Percentiles rank a stretch among this genome's conserved stretches.
Conservation (phyloP, 2,113 vertebrate genomes). For the Melanerpes formicivorus region DNA sequence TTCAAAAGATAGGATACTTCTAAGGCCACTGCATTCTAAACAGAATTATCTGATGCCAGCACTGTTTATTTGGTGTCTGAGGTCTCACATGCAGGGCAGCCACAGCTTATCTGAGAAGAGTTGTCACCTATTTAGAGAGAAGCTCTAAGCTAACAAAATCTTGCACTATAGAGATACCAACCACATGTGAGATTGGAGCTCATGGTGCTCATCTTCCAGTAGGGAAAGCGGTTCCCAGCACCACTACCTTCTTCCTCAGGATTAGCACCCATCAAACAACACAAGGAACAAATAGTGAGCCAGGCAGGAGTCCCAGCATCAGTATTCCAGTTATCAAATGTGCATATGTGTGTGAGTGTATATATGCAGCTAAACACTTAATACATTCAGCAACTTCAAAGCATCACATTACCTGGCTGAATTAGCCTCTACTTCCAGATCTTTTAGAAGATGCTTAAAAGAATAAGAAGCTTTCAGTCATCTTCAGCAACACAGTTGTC, state of each 20-base stretch:
- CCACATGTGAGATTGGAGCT: slow-evolving; percentile 15
- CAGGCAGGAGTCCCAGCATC: neutral
- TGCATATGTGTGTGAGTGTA: neutral
- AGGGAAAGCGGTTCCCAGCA: neutral
- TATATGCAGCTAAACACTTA: no score
- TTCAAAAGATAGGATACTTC: slow-evolving; percentile 65
- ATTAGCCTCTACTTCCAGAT: neutral
- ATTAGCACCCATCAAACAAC: neutral
- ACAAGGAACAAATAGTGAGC: neutral
- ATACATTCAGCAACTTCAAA: slow-evolving; percentile 18
- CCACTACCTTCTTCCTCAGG: neutral
- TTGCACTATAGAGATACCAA: neutral
- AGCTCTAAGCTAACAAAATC: slow-evolving; percentile 42
- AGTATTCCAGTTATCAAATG: neutral
- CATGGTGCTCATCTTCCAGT: neutral
- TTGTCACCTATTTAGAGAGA: slow-evolving; percentile 37
- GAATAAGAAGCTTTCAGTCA: slow-evolving; percentile 4
- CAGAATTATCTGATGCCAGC: slow-evolving; percentile 66
- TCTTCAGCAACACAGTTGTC: neutral
- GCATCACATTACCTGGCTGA: neutral
- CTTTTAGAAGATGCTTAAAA: neutral
- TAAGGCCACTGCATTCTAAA: slow-evolving; percentile 38
- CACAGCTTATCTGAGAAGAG: slow-evolving; percentile 67
- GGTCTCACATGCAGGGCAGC: slow-evolving; percentile 50
- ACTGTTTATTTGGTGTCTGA: slow-evolving; percentile 72